These are phyloP conservation scores for Galeopterus variegatus DNA, from an alignment of 2,113 vertebrate species.

Conservation along the genomic window DNA sequence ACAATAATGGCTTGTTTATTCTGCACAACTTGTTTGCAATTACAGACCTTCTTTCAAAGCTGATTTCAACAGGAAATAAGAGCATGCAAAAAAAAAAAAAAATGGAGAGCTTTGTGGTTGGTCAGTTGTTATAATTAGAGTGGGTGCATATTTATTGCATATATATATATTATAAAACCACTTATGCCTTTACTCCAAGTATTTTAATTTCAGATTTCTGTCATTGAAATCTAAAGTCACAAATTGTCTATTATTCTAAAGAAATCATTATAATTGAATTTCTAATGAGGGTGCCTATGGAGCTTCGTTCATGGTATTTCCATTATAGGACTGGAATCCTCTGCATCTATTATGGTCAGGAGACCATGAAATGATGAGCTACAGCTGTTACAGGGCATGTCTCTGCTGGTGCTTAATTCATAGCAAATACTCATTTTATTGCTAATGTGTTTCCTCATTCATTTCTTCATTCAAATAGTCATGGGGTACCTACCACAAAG, in stretches of 20 bases:
- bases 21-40: slow-evolving; percentile 78
- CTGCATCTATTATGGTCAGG: slow-evolving; percentile 56
- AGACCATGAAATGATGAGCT: slow-evolving; percentile 72
- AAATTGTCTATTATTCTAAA: slow-evolving; percentile 74
- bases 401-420: slow-evolving; percentile 40
- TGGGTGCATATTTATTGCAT: neutral
- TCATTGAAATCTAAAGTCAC: slow-evolving; percentile 62
- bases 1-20: slow-evolving; percentile 80
- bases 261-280: slow-evolving; percentile 73
- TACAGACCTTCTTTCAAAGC: slow-evolving; percentile 64
- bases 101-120: slow-evolving; percentile 9
- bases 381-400: slow-evolving; percentile 64
- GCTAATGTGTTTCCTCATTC: slow-evolving; percentile 24
- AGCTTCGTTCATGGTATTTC: slow-evolving; percentile 74
- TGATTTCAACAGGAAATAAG: slow-evolving; percentile 58
- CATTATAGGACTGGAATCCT: slow-evolving; percentile 40
- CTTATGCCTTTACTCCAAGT: slow-evolving; percentile 47
- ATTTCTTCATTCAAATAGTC: slow-evolving; percentile 11
- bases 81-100: neutral
- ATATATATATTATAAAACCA: slow-evolving; percentile 52
- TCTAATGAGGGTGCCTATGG: slow-evolving; percentile 73
- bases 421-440: neutral
- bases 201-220: slow-evolving; percentile 74
- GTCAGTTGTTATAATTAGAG: slow-evolving; percentile 65
- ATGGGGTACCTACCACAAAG: neutral